These are phyloP conservation scores for Egretta garzetta DNA, from an alignment of 2,113 vertebrate genomes.

Conservation along the genomic window DNA sequence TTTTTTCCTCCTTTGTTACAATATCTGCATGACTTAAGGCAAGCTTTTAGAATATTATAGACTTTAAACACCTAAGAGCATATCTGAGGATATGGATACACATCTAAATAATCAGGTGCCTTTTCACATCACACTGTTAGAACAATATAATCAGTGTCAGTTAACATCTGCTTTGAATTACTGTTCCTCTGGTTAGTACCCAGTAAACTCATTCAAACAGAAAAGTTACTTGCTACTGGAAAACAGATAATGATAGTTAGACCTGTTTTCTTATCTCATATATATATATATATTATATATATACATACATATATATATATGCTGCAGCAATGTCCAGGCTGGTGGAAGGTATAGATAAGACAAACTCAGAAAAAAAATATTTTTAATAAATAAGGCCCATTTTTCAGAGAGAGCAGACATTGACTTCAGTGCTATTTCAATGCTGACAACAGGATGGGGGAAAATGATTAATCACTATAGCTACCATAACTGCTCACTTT, in stretches of 20 bases:
- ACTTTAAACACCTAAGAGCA: neutral
- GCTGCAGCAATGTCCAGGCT: neutral
- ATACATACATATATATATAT: too few relatives aligned
- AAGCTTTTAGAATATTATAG: neutral
- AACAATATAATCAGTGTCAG: neutral
- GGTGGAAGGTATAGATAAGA: neutral
- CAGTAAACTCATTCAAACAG: neutral
- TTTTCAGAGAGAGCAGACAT: neutral
- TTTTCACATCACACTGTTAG: neutral
- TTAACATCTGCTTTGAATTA: neutral
- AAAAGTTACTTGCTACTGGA: neutral
- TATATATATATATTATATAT: too few relatives aligned
- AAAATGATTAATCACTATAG: neutral
- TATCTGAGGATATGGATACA: neutral
- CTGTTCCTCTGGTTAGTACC: neutral
- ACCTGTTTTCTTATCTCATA: neutral
- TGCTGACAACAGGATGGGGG: neutral
- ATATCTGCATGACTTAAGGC: neutral
- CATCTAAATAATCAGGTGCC: neutral
- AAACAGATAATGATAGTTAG: neutral
- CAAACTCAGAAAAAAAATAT: neutral
- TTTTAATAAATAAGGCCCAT: neutral
- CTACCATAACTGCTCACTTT: neutral
- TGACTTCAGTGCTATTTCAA: neutral
- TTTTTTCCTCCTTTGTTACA: neutral